Evolutionary conservation across 2,113 vertebrate species (phyloP).

Genomic region (Pterocles burchelli): DNA sequence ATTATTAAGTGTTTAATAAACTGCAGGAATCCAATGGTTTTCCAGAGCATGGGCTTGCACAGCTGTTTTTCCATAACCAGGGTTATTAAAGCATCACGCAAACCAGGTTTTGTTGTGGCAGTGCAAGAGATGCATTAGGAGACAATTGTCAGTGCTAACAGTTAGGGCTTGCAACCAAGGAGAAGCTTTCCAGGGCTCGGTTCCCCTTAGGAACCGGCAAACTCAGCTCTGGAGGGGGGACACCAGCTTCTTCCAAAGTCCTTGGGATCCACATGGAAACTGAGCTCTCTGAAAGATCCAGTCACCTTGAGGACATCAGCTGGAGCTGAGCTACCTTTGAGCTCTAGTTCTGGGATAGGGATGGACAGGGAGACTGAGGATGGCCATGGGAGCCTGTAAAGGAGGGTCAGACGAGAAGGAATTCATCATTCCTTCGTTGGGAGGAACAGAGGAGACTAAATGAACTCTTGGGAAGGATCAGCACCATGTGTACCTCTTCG

Average conservation of each 20-base stretch:
- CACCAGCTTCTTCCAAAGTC: background rate
- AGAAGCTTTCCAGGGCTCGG: background rate
- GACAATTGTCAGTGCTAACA: background rate
- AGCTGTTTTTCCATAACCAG: background rate
- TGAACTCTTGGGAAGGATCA: background rate
- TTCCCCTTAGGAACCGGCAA: background rate
- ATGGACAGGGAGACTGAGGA: background rate
- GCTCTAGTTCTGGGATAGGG: background rate
- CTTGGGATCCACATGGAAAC: background rate
- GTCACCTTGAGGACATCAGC: background rate
- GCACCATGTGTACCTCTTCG: background rate
- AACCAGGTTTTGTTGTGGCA: background rate
- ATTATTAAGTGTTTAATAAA: background rate
- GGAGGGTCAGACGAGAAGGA: background rate
- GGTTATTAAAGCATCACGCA: background rate
- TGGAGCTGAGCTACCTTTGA: background rate
- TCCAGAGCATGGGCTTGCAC: background rate
- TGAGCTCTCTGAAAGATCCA: background rate
- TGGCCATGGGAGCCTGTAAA: background rate
- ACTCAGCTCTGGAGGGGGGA: background rate
- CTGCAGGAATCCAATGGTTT: background rate
- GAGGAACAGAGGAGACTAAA: background rate
- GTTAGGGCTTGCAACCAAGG: background rate
- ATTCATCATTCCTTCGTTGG: background rate
- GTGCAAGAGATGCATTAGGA: no score